Conservation (phyloP, 2,113 vertebrate genomes). For the Myotis lucifugus region DNA sequence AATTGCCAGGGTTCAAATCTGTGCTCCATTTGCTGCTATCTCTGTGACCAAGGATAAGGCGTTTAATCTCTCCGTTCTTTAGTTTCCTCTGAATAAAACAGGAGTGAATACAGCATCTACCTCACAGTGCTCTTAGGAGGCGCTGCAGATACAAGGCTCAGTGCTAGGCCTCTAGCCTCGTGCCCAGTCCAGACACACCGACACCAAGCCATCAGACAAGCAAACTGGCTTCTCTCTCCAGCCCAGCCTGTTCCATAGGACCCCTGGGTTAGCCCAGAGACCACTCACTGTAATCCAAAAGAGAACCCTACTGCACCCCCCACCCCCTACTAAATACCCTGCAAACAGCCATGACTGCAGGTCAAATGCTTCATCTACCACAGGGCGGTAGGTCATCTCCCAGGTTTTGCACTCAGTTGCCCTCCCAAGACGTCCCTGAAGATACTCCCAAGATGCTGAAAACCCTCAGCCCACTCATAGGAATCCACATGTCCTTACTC, state of each 20-base stretch:
- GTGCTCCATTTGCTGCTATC: background rate
- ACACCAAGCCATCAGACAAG: background rate
- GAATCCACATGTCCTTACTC: conserved; percentile 12
- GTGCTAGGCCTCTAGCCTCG: background rate
- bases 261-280: background rate
- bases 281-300: background rate
- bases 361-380: background rate
- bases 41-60: background rate
- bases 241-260: background rate
- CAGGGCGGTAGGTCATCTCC: background rate
- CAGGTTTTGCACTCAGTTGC: background rate
- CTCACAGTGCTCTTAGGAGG: background rate
- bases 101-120: background rate
- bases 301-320: background rate
- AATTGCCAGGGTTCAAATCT: background rate
- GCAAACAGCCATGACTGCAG: too few species aligned
- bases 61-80: background rate
- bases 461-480: background rate
- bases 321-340: background rate
- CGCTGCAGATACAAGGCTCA: background rate
- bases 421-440: background rate
- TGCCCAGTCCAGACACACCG: background rate
- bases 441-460: background rate
- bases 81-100: background rate
- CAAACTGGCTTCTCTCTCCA: background rate